Conservation (phyloP, 2,797 vertebrate genomes). For the Smutsia temminckii region DNA sequence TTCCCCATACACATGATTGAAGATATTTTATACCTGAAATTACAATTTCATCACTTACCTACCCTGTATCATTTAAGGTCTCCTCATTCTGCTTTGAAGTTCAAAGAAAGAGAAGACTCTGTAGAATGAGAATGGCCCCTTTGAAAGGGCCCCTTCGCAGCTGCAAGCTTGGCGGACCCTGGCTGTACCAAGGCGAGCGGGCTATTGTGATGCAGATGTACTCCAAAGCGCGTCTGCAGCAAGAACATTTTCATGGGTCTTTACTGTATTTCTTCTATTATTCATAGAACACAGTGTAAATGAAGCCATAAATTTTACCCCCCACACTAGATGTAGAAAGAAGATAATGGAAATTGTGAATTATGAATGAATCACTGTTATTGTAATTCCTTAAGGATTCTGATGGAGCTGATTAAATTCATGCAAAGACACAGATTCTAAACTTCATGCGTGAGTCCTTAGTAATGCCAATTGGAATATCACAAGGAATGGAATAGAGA, state of each 20-base stretch:
- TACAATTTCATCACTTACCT: slow-evolving; percentile 78
- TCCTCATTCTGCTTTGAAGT: slow-evolving; percentile 80
- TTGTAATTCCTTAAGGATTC: slow-evolving; percentile 88
- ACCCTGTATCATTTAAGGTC: slow-evolving; percentile 80
- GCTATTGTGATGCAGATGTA: slow-evolving; percentile 85
- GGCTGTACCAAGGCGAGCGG: slow-evolving; percentile 55
- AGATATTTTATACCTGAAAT: slow-evolving; percentile 68
- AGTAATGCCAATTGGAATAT: slow-evolving; percentile 79
- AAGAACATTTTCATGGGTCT: slow-evolving; percentile 86
- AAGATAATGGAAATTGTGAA: slow-evolving; percentile 90
- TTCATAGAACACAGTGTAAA: slow-evolving; percentile 91
- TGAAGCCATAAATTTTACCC: slow-evolving; percentile 90
- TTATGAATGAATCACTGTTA: slow-evolving; percentile 91
- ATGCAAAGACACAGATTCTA: slow-evolving; percentile 82
- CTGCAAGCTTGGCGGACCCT: slow-evolving; percentile 80
- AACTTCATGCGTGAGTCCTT: slow-evolving; percentile 81
- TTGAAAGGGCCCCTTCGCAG: slow-evolving; percentile 83
- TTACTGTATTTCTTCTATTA: slow-evolving; percentile 90
- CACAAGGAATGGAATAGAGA: slow-evolving; percentile 78
- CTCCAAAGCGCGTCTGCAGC: slow-evolving; percentile 81
- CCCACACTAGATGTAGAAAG: slow-evolving; percentile 86
- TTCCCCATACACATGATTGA: slow-evolving; percentile 39
- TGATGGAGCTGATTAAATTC: slow-evolving; percentile 86
- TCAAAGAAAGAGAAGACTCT: slow-evolving; percentile 78
- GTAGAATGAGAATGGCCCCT: slow-evolving; percentile 79